Evolutionary conservation across 1,140 invertebrate species (phyloP), one percentile per base, ranked within the genome.

Genomic region (Lanistes nyassanus): DNA sequence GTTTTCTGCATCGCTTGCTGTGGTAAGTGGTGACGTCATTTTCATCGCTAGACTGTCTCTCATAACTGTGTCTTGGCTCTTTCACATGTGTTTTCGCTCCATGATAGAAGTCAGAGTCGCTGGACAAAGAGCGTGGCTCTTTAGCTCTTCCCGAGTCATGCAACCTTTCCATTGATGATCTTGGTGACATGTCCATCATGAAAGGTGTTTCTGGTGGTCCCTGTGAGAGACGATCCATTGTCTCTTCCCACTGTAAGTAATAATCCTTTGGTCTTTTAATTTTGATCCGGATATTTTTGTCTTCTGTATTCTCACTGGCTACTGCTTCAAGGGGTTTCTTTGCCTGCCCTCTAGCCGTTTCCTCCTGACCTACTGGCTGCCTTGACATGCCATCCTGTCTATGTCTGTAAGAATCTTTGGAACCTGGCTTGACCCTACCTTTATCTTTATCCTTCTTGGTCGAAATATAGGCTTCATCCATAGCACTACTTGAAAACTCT

Each of bases 211-310:
- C 36, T 31, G 37, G 53, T 13, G 70, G 70, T 26, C 55, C 70
- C 0, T 72, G 62, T 23, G 76, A 77, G 21, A 78, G 72, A 36
- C 79, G 66, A 42, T 78, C 76, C 19, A 78, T 80, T 19, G 76
- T 78, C 7, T 80, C 75, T 66, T 82, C 77, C 80, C 78, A 79
- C 64, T 81, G 80, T 21, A 56, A 26, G 34, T 72, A 75, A 51
- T 81, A 76, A 65, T 79, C 80, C 62, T 68, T 80, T n/a, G 77
- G 80, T 51, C 79, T 56, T 70, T 74, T 78, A 70, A 78, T 77
- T 62, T 67, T 75, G 29, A 81, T 71, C 37, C 36, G 72, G n/a
- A 76, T 42, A n/a, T n/a, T 75, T 37, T 36, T 53, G 31, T 65
- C 36, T 13, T 75, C 69, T 31, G 72, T 74, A 5, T n/a, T 42